These are phyloP conservation scores for Clunio marinus DNA, from an alignment of 2,888 invertebrate species.

Conservation along the genomic window DNA sequence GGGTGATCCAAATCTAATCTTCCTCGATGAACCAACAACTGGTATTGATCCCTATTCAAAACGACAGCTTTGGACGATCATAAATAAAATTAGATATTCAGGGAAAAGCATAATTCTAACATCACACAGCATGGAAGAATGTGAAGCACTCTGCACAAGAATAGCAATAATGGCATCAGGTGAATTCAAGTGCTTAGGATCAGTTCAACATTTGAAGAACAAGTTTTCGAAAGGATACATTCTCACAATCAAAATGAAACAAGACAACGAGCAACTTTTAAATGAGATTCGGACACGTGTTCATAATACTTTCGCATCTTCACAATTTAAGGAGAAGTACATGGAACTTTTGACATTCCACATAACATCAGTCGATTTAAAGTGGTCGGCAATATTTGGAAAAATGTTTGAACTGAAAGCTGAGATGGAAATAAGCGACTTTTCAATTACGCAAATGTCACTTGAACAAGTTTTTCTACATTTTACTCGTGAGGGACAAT, in stretches of 20 bases:
- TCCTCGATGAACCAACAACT: background rate
- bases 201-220: constrained; percentile 64
- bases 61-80: constrained; percentile 67
- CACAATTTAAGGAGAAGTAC: constrained; percentile 59
- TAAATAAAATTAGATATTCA: constrained; percentile 61
- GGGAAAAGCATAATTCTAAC: constrained; percentile 67
- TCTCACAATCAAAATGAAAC: constrained; percentile 51
- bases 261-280: constrained; percentile 43
- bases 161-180: constrained; percentile 73
- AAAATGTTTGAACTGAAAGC: constrained; percentile 61
- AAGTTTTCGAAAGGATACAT: constrained; percentile 62
- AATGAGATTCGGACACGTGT: background rate
- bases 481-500: background rate
- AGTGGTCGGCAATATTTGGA: constrained; percentile 67
- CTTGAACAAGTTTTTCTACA: constrained; percentile 72
- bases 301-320: background rate
- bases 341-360: constrained; percentile 68
- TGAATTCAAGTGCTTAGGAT: constrained; percentile 61
- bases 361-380: constrained; percentile 55
- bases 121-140: constrained; percentile 75
- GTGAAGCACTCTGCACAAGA: constrained; percentile 68
- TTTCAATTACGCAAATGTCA: constrained; percentile 74
- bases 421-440: constrained; percentile 64
- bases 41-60: constrained; percentile 76
- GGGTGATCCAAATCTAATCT: background rate